A percentile compares a stretch with the other conserved stretches of the same genome.
phyloP scores from a whole-genome alignment of 1,140 invertebrate species.

The Eupeodes corollae region DNA sequence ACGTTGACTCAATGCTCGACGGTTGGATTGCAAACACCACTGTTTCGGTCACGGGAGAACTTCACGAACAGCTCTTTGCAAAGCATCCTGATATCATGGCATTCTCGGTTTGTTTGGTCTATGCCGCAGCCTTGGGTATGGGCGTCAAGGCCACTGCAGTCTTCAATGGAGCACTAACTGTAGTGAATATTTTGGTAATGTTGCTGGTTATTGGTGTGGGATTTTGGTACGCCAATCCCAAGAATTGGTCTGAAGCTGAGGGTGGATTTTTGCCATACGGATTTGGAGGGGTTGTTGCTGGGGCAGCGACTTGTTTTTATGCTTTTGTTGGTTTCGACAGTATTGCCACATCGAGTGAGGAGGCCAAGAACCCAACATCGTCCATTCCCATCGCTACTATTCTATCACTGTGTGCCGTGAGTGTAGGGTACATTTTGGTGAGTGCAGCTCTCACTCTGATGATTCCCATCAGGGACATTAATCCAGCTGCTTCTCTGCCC shows the following conservation, averaged over 20 bases:
- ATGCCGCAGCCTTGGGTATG: conserved; percentile 57
- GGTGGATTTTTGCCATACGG: conserved; percentile 75
- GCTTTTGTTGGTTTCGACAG: conserved; percentile 80
- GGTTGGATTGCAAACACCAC: conserved; percentile 73
- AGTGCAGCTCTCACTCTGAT: conserved; percentile 71
- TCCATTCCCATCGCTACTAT: conserved; percentile 75
- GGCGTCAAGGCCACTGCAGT: conserved; percentile 81
- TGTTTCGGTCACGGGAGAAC: conserved; percentile 52
- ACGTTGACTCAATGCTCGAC: conserved; percentile 72
- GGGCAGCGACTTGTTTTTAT: conserved; percentile 82
- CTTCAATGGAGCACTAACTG: conserved; percentile 69
- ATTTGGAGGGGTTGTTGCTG: conserved; percentile 61
- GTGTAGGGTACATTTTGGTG: conserved; percentile 67
- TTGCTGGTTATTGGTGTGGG: conserved; percentile 61
- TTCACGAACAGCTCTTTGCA: conserved; percentile 58
- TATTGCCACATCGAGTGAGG: conserved; percentile 77
- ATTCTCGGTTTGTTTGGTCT: conserved; percentile 58
- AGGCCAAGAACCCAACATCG: conserved; percentile 63
- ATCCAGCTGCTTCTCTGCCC: conserved; percentile 69
- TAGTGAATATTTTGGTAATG: conserved; percentile 68
- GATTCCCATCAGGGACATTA: conserved; percentile 64
- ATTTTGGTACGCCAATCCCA: conserved; percentile 60
- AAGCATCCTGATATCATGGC: conserved; percentile 74
- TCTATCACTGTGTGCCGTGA: conserved; percentile 67
- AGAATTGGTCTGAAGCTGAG: conserved; percentile 64